Percentiles rank a stretch among this genome's conserved stretches.
Conservation (phyloP, 2,113 vertebrate species). For the Macrotis lagotis region DNA sequence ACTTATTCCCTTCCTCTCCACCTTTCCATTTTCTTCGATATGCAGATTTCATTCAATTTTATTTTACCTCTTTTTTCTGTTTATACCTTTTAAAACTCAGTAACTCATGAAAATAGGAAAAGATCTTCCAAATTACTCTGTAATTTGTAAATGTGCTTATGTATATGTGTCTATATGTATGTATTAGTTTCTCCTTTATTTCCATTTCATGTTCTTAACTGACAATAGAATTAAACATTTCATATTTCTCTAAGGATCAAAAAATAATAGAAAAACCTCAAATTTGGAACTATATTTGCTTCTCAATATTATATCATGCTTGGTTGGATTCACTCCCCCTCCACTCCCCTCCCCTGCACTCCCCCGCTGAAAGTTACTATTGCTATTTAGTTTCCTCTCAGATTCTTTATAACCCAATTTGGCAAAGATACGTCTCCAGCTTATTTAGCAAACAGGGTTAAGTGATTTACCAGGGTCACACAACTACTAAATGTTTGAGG, state of each 20-base stretch:
- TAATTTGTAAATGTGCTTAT: too few species aligned
- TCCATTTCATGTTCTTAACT: not conserved
- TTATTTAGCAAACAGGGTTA: not conserved
- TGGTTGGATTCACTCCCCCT: not conserved
- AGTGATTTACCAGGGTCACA: not conserved
- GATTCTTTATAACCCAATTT: not conserved
- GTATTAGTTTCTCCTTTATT: not conserved
- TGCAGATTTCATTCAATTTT: not conserved
- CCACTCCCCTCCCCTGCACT: too few species aligned
- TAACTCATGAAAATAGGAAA: not conserved
- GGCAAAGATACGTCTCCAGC: not conserved
- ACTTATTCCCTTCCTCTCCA: too few species aligned
- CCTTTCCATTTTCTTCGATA: not conserved
- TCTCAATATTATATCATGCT: not conserved
- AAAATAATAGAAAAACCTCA: not conserved
- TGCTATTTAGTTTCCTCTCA: not conserved
- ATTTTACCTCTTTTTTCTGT: not conserved
- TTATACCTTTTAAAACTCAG: not conserved
- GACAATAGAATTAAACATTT: not conserved
- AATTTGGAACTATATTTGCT: not conserved
- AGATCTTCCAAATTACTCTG: not conserved
- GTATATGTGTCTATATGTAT: too few species aligned
- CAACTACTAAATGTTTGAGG: not conserved
- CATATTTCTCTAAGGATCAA: not conserved
- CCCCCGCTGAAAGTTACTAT: not conserved